These are phyloP conservation scores for Muscicapa comitata DNA, from an alignment of 2,797 vertebrate species.

Conservation along the genomic window DNA sequence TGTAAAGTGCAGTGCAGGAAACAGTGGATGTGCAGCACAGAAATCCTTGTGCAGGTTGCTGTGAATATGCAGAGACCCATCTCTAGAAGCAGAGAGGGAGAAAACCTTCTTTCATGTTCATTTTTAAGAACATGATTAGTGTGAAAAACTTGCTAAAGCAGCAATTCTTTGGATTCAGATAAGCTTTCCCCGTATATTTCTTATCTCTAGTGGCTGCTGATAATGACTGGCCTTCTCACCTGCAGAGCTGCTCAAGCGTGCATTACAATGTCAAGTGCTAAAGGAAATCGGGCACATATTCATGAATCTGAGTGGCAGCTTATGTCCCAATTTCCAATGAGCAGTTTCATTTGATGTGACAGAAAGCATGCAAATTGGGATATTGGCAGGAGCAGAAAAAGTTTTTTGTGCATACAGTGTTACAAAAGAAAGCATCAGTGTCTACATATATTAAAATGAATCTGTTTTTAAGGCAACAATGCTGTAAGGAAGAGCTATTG, in stretches of 20 bases:
- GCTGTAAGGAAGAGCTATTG: background rate
- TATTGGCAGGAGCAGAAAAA: slow-evolving; percentile 27
- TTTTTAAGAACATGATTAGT: background rate
- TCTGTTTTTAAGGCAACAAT: slow-evolving; percentile 9
- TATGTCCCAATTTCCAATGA: slow-evolving; percentile 29
- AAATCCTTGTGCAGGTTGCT: background rate
- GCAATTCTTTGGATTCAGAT: slow-evolving; percentile 9
- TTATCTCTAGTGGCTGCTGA: slow-evolving; percentile 29
- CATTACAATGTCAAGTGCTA: slow-evolving; percentile 22
- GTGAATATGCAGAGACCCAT: background rate
- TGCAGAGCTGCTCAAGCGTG: background rate
- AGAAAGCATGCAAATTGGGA: slow-evolving; percentile 43
- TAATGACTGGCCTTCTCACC: slow-evolving; percentile 35
- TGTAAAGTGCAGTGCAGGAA: background rate
- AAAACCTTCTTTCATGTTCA: background rate
- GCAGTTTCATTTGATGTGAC: slow-evolving; percentile 36
- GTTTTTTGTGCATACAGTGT: background rate
- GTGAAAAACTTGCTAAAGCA: background rate
- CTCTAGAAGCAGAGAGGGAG: background rate
- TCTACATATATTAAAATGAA: slow-evolving; percentile 29
- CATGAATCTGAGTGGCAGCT: slow-evolving; percentile 9
- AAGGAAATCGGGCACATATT: background rate
- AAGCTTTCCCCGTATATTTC: slow-evolving; percentile 17
- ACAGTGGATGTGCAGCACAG: background rate
- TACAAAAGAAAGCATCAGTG: background rate